Base-by-base conservation (phyloP, 2,888 invertebrate genomes). In the Dryococelus australis region DNA sequence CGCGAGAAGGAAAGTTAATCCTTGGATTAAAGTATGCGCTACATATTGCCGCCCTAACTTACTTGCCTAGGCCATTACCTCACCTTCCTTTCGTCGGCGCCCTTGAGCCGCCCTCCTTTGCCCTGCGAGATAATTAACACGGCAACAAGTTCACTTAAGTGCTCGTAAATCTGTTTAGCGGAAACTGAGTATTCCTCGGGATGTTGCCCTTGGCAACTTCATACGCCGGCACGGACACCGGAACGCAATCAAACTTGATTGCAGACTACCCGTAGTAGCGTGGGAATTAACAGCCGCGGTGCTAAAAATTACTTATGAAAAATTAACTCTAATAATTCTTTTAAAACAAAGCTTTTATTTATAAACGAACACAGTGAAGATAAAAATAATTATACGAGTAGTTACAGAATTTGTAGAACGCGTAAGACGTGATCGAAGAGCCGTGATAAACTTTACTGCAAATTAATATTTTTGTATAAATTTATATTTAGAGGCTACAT, bases 61-160 rank as follows among this genome's bases (percentile, higher is more conserved):
- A 9, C 65, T 65, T 65, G 5, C 65, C 16, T 16, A 65, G 13
- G 5, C 65, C 20, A 65, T 65, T 24, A 65, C 65, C 24, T 65
- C 65, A 65, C 20, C 65, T 9, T 65, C 65, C 20, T 16, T 20
- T 65, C 65, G 65, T n/a, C 20, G 16, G 65, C 65, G 24, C 6
- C 20, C 16, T 65, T 24, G 16, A 65, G 65, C 65, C 65, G 10
- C 65, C 20, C n/a, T n/a, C n/a, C n/a, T n/a, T n/a, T 12, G 65
- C 20, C 20, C 65, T 65, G 65, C 65, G 13, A 65, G 65, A 65
- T 65, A 65, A 65, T 65, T 65, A 65, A 65, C 65, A 65, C 24
- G 65, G 65, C 65, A 65, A 65, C 65, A 65, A 65, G 65, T 65
- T 65, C 65, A 65, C 65, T 65, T 65, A 65, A 65, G 65, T 65